Evolutionary conservation across 2,888 invertebrate species (phyloP).

Genomic region (Ametastegia equiseti): DNA sequence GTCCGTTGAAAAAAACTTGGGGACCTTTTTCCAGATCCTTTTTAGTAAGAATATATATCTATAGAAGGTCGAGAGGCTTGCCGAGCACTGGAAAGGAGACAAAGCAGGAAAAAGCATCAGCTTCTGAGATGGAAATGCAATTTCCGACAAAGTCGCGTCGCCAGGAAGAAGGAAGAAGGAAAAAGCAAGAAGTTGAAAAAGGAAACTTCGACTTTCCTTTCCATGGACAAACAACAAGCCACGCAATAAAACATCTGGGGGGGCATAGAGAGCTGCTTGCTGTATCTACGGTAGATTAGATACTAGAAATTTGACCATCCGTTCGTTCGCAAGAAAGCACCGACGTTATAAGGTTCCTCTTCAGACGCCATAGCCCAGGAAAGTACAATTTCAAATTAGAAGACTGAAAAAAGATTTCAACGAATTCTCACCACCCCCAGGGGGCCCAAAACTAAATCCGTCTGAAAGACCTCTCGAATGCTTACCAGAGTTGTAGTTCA

Average conservation of each 20-base stretch:
- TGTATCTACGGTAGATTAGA: background rate
- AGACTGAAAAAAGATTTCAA: background rate
- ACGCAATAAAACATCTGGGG: conserved; percentile 23
- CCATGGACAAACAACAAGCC: conserved; percentile 23
- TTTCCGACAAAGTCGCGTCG: background rate
- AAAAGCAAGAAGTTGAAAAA: too few species aligned
- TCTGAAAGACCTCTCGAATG: conserved; percentile 10
- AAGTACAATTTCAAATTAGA: conserved; percentile 22
- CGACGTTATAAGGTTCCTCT: background rate
- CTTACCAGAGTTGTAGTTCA: background rate
- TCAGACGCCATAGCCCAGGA: background rate
- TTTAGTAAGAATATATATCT: background rate
- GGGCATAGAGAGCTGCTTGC: background rate
- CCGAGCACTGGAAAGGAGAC: background rate
- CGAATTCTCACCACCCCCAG: conserved; percentile 12
- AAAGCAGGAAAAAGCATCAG: background rate
- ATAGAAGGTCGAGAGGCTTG: background rate
- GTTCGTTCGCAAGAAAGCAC: background rate
- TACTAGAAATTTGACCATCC: conserved; percentile 20
- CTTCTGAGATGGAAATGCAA: conserved; percentile 10
- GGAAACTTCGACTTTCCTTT: too few species aligned
- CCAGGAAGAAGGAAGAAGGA: background rate
- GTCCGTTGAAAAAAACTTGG: background rate
- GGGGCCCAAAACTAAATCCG: conserved; percentile 22
- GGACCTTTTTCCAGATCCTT: background rate